A percentile compares a stretch with the other conserved stretches of the same genome.
Evolutionary conservation across 2,888 invertebrate species (phyloP).

Genomic region (Pachydiplax longipennis): DNA sequence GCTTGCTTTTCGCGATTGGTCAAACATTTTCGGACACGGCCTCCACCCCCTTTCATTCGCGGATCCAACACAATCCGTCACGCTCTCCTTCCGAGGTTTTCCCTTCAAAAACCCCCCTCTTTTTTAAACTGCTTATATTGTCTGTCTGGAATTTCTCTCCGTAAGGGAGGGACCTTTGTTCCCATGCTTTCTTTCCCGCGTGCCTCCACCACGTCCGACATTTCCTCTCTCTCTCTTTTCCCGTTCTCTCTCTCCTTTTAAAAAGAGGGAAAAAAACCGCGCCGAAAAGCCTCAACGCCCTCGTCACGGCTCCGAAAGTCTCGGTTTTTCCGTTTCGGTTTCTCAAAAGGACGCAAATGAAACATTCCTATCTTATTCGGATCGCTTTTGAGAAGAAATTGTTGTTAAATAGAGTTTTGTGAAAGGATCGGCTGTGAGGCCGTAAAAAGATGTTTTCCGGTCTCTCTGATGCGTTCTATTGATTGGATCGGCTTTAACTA

Average conservation of each 20-base stretch:
- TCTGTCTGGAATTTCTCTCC: background rate
- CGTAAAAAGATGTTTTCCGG: no score
- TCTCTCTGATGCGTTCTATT: no score
- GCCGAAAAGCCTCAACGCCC: background rate
- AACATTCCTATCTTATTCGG: background rate
- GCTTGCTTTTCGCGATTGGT: conserved; percentile 23
- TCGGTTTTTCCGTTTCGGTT: background rate
- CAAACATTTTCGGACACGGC: conserved; percentile 12
- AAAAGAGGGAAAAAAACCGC: background rate
- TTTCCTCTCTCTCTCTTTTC: background rate
- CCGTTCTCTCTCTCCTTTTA: background rate
- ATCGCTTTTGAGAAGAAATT: background rate
- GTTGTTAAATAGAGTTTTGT: background rate
- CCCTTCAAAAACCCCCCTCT: background rate
- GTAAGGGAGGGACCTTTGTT: conserved; percentile 20
- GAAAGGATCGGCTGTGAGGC: background rate
- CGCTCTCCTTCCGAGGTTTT: background rate
- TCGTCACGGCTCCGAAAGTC: background rate
- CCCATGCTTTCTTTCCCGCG: conserved; percentile 49
- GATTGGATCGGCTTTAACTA: no score
- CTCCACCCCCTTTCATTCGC: conserved; percentile 50
- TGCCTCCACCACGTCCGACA: background rate
- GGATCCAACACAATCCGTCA: conserved; percentile 51
- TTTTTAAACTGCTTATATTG: background rate
- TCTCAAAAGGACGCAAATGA: background rate